Conservation (phyloP, 2,888 invertebrate genomes). For the Mallateleia sp. region DNA sequence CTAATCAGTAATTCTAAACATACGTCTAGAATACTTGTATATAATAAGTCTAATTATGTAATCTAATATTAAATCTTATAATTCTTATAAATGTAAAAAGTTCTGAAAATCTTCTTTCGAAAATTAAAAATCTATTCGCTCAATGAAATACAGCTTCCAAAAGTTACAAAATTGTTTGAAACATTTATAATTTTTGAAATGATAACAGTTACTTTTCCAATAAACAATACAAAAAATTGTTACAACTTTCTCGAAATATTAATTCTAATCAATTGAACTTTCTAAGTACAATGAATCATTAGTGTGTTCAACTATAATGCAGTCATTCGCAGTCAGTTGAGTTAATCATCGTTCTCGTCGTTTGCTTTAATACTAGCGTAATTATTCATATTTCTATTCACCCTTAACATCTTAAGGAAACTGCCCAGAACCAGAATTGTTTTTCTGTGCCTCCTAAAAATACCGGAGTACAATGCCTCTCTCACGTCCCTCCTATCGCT, state of each 20-base stretch:
- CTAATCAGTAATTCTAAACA: too few species aligned
- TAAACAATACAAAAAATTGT: neutral
- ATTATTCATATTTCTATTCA: slow-evolving; percentile 89
- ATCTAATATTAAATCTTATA: too few species aligned
- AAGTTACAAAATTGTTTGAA: too few species aligned
- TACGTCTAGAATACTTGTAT: too few species aligned
- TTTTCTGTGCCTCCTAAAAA: slow-evolving; percentile 88
- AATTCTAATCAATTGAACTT: neutral
- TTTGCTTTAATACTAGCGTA: slow-evolving; percentile 89
- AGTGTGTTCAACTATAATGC: neutral
- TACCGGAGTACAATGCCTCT: slow-evolving; percentile 89
- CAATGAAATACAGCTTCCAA: too few species aligned
- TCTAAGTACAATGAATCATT: too few species aligned
- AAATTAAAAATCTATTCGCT: too few species aligned
- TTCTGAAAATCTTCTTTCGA: too few species aligned
- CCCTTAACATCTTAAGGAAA: slow-evolving; percentile 89
- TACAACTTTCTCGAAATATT: neutral
- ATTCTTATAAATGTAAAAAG: too few species aligned
- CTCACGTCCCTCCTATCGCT: slow-evolving; percentile 88
- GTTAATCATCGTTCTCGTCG: slow-evolving; percentile 88
- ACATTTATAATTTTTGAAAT: too few species aligned
- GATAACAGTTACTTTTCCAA: too few species aligned
- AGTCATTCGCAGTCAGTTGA: neutral
- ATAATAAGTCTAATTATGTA: too few species aligned
- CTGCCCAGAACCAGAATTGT: slow-evolving; percentile 89